Base-by-base conservation (phyloP, 1,140 invertebrate species). In the Asbolus verrucosus region DNA sequence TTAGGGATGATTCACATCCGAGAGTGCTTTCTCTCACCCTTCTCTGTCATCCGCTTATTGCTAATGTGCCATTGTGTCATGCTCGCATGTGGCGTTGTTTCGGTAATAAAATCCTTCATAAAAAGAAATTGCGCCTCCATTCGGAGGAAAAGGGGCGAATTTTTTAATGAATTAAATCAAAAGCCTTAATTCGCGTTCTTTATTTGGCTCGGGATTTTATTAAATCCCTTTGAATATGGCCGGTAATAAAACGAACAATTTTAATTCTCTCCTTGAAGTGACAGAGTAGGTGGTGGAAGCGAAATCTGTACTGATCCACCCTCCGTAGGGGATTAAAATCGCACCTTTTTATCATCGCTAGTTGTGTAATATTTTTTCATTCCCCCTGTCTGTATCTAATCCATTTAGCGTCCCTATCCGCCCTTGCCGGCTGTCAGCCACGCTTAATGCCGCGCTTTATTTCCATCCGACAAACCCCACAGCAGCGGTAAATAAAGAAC, bases 281-380 rank as follows among this genome's bases (percentile, higher is more conserved):
- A 1, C 19, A 11, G 39, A 16, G 39, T 16, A n/a, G 39, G 16
- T 14, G 15, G 18, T 3, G 3, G 21, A 4, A 6, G 21, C 19
- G 19, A 54, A 54, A 54, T 54, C 46, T 27, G 18, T n/a, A 24
- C 61, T 33, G 18, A 38, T 36, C 31, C 61, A 38, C 31, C 61
- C 61, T 54, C 46, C 46, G 46, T 14, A 11, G 46, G 11, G 46
- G 46, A 66, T 46, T 66, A 66, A 66, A 46, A 46, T 73, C 68
- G 59, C 71, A 71, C 72, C 71, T 70, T 75, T 75, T 75, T 73
- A 73, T 75, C 73, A 75, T 73, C 66, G 71, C 69, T 62, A 66
- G 68, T 75, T 67, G 73, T 73, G 73, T 75, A 75, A 75, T 75
- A 75, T 75, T 75, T 75, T 75, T 71, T 43, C 71, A 69, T 75